Evolutionary conservation across 2,113 vertebrate species (phyloP), one percentile per base, ranked within the genome.

Genomic region (Oryzias curvinotus): DNA sequence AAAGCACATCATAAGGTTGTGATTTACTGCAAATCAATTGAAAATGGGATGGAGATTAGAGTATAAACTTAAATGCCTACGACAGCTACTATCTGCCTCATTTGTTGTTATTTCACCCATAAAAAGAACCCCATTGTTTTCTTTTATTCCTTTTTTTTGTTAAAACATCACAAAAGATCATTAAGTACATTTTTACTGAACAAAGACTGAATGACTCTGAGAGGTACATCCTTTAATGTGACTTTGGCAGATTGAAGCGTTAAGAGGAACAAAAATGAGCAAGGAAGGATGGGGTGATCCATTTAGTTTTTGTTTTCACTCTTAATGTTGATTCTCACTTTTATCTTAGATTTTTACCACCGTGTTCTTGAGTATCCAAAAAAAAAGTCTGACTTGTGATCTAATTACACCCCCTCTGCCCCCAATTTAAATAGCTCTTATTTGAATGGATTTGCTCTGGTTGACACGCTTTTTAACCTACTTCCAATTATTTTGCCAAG

Each of bases 401-500:
- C 26, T 58, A 36, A 67, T 62, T 43, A 55, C 50, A 62, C 26
- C 46, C 30, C 13, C 30, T 41, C 12, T 4, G 46, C 23, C 62
- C 14, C 5, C 57, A 36, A 0, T 52, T 55, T 46, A 76, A 76
- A 63, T 44, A 7, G 25, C 4, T 13, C 10, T 62, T 51, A 62
- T 62, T 55, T 71, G 58, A 76, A 68, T 41, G 62, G 67, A 25
- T 63, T 65, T 60, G 7, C 70, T 81, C 54, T 61, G 41, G 19
- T 65, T 65, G 68, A 57, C 56, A 73, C 49, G 49, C 54, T 60
- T 62, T 57, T 71, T 50, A 78, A 60, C 62, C 62, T 65, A 68
- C 46, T 57, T 80, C 49, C 57, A 65, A 77, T 81, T 52, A 73
- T 78, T 75, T 69, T 57, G 18, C 50, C 1, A 17, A 60, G 65